A percentile compares a stretch with the other conserved stretches of the same genome.
phyloP scores from a whole-genome alignment of 2,797 vertebrate genomes.

The Myotis findleyi region DNA sequence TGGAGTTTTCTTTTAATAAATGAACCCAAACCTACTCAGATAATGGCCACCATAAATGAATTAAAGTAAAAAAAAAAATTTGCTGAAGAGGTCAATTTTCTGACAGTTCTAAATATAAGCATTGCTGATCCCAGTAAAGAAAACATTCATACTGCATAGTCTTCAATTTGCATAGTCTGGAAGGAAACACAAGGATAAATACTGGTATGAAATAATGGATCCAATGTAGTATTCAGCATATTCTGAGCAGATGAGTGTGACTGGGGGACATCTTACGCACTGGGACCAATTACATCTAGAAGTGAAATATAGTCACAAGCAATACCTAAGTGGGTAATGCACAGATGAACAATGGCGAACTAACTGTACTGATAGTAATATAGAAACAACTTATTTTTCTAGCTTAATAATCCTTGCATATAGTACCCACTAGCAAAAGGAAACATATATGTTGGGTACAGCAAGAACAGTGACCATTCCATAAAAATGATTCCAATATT shows the following conservation, averaged over 20 bases:
- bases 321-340: not conserved
- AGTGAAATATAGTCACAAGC: constrained; percentile 5
- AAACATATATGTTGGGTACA: not conserved
- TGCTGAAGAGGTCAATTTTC: not conserved
- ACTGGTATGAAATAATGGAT: not conserved
- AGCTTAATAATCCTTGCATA: not conserved
- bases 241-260: not conserved
- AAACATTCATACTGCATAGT: not conserved
- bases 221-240: not conserved
- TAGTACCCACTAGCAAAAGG: not conserved
- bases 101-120: not conserved
- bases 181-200: not conserved
- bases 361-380: not conserved
- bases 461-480: not conserved
- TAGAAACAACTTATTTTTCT: not conserved
- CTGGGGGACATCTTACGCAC: not conserved
- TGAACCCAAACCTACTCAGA: not conserved
- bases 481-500: constrained; percentile 20
- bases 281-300: not conserved
- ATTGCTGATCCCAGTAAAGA: not conserved
- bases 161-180: not conserved
- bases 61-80: not conserved
- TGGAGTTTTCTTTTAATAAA: not conserved
- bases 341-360: not conserved
- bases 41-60: not conserved